Conservation (phyloP, 2,113 vertebrate species). For the Fregata magnificens region DNA sequence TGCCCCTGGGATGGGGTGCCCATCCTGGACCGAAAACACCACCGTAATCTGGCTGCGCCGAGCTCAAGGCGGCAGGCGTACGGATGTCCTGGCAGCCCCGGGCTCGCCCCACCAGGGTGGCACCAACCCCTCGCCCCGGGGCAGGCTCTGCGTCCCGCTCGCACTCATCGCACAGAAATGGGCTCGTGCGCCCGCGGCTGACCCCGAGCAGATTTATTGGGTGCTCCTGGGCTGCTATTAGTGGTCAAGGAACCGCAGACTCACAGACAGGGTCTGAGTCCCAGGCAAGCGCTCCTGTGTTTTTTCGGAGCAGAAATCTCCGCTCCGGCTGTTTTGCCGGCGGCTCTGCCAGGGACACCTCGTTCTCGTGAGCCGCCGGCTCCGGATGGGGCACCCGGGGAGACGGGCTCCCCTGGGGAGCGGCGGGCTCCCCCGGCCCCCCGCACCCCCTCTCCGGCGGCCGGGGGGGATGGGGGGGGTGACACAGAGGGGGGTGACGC, state of each 20-base stretch:
- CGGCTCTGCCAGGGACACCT: not conserved
- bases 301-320: not conserved
- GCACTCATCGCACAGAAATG: not conserved
- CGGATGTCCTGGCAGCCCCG: rapidly evolving
- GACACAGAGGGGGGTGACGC: not conserved
- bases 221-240: conserved; percentile 37
- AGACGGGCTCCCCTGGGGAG: not conserved
- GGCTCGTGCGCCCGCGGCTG: not conserved
- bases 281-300: not conserved
- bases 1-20: not conserved
- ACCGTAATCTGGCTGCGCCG: rapidly evolving
- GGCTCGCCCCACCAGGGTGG: not conserved
- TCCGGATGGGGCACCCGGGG: not conserved
- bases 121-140: not conserved
- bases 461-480: not conserved
- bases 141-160: not conserved
- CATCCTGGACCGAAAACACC: not conserved
- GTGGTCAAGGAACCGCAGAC: conserved; percentile 40
- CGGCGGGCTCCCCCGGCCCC: not conserved
- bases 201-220: conserved; percentile 9
- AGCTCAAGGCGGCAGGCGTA: not conserved
- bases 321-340: not conserved
- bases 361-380: rapidly evolving
- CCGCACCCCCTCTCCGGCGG: too few relatives aligned
- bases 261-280: conserved; percentile 9